A percentile compares a stretch with the other conserved stretches of the same genome.
Evolutionary conservation across 2,797 vertebrate species (phyloP).

Genomic region (Galago senegalensis): DNA sequence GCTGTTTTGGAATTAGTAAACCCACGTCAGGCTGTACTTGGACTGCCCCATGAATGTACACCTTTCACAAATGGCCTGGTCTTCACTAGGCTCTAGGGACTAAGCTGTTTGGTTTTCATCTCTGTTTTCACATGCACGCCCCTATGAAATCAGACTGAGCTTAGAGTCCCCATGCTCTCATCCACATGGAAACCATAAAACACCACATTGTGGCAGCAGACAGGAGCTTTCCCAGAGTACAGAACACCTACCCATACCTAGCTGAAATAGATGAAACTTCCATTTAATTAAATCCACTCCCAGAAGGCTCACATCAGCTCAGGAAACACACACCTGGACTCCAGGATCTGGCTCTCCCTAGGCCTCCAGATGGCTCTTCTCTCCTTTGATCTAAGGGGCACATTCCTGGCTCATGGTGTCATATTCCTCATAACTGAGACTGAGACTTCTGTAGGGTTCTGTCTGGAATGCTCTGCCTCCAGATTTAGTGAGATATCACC

Average conservation of each 20-base stretch:
- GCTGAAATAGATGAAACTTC: background rate
- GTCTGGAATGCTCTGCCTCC: background rate
- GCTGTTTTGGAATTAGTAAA: slow-evolving; percentile 1
- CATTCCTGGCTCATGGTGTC: slow-evolving; percentile 50
- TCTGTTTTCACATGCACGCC: slow-evolving; percentile 68
- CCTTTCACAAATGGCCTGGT: slow-evolving; percentile 76
- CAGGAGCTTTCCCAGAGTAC: slow-evolving; percentile 3
- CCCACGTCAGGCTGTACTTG: slow-evolving; percentile 13
- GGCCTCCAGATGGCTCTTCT: background rate
- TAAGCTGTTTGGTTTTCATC: slow-evolving; percentile 70
- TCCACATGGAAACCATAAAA: slow-evolving; percentile 38
- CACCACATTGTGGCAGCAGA: slow-evolving; percentile 14
- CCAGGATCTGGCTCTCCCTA: background rate
- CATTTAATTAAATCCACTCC: slow-evolving; percentile 50
- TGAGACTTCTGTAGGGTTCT: slow-evolving; percentile 8
- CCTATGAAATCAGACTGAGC: slow-evolving; percentile 66
- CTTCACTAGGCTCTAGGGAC: slow-evolving; percentile 77
- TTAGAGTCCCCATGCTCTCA: background rate
- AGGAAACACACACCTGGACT: background rate
- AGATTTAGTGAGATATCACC: background rate
- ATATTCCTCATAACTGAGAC: background rate
- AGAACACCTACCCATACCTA: slow-evolving; percentile 17
- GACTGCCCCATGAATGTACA: slow-evolving; percentile 61
- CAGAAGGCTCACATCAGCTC: slow-evolving; percentile 37
- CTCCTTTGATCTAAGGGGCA: background rate